phyloP scores from a whole-genome alignment of 2,113 vertebrate species.

The Oceanites oceanicus region DNA sequence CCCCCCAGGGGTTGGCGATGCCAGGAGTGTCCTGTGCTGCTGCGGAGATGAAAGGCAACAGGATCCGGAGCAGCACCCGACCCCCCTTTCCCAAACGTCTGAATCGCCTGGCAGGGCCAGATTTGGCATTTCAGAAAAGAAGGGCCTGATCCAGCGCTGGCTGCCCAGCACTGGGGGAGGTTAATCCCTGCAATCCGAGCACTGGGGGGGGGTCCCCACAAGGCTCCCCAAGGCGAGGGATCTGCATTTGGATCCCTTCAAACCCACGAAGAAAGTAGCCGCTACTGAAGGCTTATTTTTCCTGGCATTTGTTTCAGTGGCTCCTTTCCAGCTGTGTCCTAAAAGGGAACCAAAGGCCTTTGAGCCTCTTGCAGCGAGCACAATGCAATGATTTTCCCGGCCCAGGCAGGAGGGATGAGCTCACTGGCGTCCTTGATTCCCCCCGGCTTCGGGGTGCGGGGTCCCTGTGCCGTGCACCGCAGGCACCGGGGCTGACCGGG shows the following conservation, averaged over 20 bases:
- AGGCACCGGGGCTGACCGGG: rapidly evolving
- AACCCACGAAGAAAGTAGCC: not conserved
- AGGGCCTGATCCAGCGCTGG: not conserved
- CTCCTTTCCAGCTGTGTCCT: constrained; percentile 16
- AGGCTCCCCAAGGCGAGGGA: not conserved
- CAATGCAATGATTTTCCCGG: constrained; percentile 57
- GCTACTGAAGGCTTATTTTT: not conserved
- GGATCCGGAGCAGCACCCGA: not conserved
- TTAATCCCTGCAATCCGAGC: not conserved
- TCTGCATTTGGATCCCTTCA: not conserved
- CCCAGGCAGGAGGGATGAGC: not conserved
- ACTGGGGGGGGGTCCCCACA: not conserved
- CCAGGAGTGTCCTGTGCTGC: not conserved
- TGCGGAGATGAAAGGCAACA: not conserved
- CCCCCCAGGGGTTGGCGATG: rapidly evolving
- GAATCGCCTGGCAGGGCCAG: rapidly evolving
- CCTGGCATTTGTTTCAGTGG: constrained; percentile 1
- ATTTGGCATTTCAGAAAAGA: not conserved
- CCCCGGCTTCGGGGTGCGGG: rapidly evolving
- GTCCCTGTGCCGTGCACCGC: not conserved
- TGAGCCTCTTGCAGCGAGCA: constrained; percentile 14
- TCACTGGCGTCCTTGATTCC: constrained; percentile 22
- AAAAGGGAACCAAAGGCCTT: constrained; percentile 56
- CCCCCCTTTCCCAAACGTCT: not conserved
- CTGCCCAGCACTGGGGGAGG: not conserved